phyloP scores from a whole-genome alignment of 1,140 invertebrate genomes.

The Holotrichia oblita region DNA sequence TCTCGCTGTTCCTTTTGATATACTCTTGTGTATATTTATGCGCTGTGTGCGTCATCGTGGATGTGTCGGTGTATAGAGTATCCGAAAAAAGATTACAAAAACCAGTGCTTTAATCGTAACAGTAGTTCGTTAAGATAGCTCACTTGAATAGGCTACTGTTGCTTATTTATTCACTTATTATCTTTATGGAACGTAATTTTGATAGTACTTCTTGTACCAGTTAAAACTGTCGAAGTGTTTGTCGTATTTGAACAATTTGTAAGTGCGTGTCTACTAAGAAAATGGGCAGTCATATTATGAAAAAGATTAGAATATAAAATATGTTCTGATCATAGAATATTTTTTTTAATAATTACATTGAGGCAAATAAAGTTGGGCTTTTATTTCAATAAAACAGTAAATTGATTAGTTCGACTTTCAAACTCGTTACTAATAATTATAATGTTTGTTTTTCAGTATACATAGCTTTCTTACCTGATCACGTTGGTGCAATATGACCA shows the following conservation, averaged over 20 bases:
- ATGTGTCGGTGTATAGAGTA: constrained; percentile 4
- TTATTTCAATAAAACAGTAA: too few species aligned
- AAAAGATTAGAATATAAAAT: too few species aligned
- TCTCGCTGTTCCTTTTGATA: constrained; percentile 17
- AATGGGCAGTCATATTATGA: too few species aligned
- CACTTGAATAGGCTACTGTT: not conserved
- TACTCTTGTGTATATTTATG: constrained; percentile 17
- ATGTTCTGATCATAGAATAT: too few species aligned
- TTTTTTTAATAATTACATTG: too few species aligned
- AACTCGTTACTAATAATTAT: too few species aligned
- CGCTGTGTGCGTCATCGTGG: constrained; percentile 10
- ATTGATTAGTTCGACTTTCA: too few species aligned
- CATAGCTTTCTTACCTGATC: too few species aligned
- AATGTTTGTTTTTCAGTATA: too few species aligned
- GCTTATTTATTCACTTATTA: constrained; percentile 19
- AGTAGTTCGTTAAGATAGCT: constrained; percentile 33
- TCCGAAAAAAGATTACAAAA: constrained; percentile 25
- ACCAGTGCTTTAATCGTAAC: constrained; percentile 27
- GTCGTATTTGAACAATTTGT: not conserved
- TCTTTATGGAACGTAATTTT: constrained; percentile 28
- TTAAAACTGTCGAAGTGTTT: not conserved
- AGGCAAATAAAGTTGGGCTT: too few species aligned
- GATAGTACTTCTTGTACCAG: not conserved
- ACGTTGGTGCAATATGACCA: too few species aligned
- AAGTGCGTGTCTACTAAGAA: too few species aligned